A percentile compares a stretch with the other conserved stretches of the same genome.
These are phyloP conservation scores for Sebastes diploproa DNA, from an alignment of 2,797 vertebrate species.

Conservation along the genomic window DNA sequence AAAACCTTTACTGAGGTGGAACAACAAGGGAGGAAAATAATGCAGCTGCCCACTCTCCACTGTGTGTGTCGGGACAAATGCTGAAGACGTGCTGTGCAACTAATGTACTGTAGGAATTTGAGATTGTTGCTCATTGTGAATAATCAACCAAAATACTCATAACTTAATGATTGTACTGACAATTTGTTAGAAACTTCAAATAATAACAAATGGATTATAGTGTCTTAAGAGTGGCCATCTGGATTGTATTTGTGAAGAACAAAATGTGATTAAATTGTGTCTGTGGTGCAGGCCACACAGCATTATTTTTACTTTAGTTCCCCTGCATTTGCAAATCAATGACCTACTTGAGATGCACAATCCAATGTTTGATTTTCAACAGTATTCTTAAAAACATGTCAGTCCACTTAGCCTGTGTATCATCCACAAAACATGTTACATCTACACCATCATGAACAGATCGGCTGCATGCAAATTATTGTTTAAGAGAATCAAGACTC, in stretches of 20 bases:
- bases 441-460: not conserved
- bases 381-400: not conserved
- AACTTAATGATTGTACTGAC: not conserved
- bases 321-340: not conserved
- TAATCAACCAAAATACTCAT: not conserved
- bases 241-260: not conserved
- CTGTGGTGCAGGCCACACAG: not conserved
- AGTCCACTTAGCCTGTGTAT: not conserved
- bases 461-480: constrained; percentile 13
- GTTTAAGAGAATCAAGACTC: constrained; percentile 10
- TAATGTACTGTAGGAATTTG: not conserved
- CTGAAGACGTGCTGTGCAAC: not conserved
- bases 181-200: constrained; percentile 1
- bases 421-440: not conserved
- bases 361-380: not conserved
- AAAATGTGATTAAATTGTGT: constrained; percentile 1
- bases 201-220: not conserved
- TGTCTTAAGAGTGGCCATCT: not conserved
- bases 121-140: not conserved
- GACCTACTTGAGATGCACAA: constrained; percentile 5
- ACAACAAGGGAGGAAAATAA: constrained; percentile 21
- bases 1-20: constrained; percentile 43
- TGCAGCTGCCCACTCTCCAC: constrained; percentile 6
- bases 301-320: not conserved
- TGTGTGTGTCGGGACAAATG: constrained; percentile 2